Base-by-base conservation (phyloP, 2,888 invertebrate species). In the Piscicola geometra region DNA sequence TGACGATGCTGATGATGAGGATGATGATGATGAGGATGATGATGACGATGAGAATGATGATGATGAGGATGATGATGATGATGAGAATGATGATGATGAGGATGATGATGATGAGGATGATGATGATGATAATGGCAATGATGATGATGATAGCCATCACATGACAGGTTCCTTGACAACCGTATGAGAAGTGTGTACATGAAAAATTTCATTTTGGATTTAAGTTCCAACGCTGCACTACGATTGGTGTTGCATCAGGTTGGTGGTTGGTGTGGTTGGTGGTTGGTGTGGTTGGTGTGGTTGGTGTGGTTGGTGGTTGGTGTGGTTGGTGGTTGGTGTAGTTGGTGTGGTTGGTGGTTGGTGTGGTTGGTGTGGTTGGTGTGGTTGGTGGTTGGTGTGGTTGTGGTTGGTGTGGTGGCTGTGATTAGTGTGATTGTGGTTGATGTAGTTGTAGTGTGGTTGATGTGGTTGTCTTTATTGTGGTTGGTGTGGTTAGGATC, bases 201-300 rank as follows among this genome's bases (percentile, higher is more conserved):
- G 0, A 73, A 73, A 36, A 73, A 60, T 32, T 64, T 73, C 64
- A 33, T 73, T 36, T 52, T 73, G 52, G 73, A 73, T 33, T 36
- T 73, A 18, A 73, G 73, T 64, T 64, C 64, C 21, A 64, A 64
- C 25, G 35, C 64, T 33, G 73, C 35, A 1, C 36, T 73, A 25
- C 28, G 12, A 33, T 32, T 33, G 18, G 15, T 73, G 47, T 35
- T 73, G 64, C 35, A 73, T 2, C 73, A 73, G 35, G 73, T 73
- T 5, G 28, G 25, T n/a, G 30, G 25, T 64, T 5, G 30, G n/a
- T n/a, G 21, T 28, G 25, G 64, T 28, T 64, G 64, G 5, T 5
- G 64, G 30, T 21, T 30, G 64, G 3, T 12, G 64, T 28, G 64
- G 64, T 28, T 64, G 64, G 3, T 5, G 64, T 28, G 25, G 64